phyloP scores from a whole-genome alignment of 1,140 invertebrate species.

The Archegozetes longisetosus region DNA sequence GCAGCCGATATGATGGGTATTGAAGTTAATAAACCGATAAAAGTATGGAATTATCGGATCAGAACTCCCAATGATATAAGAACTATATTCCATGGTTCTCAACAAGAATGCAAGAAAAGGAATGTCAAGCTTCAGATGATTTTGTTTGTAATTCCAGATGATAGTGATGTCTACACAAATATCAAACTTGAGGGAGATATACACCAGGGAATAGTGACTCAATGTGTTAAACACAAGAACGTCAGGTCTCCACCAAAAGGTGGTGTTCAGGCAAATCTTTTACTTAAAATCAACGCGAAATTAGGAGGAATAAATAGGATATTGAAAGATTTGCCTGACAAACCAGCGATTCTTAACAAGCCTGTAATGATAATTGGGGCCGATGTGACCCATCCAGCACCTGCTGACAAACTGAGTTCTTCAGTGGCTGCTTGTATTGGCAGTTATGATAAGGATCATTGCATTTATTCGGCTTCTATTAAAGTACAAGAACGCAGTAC shows the following conservation, averaged over 20 bases:
- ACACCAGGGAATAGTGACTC: conserved; percentile 53
- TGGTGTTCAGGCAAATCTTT: conserved; percentile 47
- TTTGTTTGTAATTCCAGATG: neutral
- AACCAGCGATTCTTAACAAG: neutral
- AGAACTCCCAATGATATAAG: neutral
- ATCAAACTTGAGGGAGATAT: conserved; percentile 60
- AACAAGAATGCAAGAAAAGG: neutral
- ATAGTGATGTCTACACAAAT: conserved; percentile 23
- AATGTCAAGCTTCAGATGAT: neutral
- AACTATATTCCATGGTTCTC: neutral
- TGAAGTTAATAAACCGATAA: neutral
- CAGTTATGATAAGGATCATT: conserved; percentile 13
- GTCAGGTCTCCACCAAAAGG: conserved; percentile 29
- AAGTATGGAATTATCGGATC: neutral
- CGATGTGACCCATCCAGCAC: conserved; percentile 63
- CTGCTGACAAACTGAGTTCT: conserved; percentile 46
- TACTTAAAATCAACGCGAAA: conserved; percentile 71
- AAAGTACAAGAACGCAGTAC: conserved; percentile 10
- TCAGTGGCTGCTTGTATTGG: conserved; percentile 57
- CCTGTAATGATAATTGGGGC: conserved; percentile 56
- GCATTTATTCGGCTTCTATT: conserved; percentile 12
- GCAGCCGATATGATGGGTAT: conserved; percentile 10
- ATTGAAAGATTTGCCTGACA: neutral
- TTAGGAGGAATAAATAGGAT: conserved; percentile 63
- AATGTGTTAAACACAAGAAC: conserved; percentile 53